Percentiles rank a stretch among this genome's conserved stretches.
Evolutionary conservation across 2,113 vertebrate species (phyloP).

Genomic region (Oryzias celebensis): DNA sequence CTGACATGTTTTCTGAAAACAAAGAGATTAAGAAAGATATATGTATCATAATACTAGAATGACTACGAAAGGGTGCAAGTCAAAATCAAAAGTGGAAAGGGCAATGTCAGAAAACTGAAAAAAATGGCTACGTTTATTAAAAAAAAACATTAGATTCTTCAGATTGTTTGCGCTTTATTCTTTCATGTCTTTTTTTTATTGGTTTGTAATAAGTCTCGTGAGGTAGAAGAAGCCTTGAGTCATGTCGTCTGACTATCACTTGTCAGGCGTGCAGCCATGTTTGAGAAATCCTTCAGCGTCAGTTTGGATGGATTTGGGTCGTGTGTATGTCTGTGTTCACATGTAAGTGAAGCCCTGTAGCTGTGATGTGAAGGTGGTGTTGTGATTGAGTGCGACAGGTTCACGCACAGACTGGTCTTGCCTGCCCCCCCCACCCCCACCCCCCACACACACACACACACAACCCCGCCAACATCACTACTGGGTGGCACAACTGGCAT

Average conservation of each 20-base stretch:
- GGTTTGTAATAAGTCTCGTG: conserved; percentile 2
- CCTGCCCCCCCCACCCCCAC: neutral
- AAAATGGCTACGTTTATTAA: conserved; percentile 1
- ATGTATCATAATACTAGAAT: conserved; percentile 11
- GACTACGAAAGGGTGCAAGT: neutral
- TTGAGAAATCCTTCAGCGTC: conserved; percentile 40
- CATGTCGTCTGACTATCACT: conserved; percentile 39
- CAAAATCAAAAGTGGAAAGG: neutral
- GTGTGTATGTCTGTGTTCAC: conserved; percentile 12
- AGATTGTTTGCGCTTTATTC: neutral
- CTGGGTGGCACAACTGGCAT: conserved; percentile 14
- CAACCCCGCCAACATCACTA: neutral
- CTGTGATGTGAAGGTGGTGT: conserved; percentile 30
- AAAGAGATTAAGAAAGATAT: neutral
- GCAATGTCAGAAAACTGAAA: neutral
- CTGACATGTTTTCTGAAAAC: neutral
- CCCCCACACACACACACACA: no score
- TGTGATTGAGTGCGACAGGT: conserved; percentile 39
- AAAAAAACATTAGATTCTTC: neutral
- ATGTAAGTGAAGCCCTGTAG: conserved; percentile 32
- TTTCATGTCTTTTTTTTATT: neutral
- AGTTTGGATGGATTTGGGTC: conserved; percentile 46
- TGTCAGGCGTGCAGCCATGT: conserved; percentile 27
- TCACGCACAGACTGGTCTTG: conserved; percentile 18
- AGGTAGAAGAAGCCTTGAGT: conserved; percentile 30